phyloP scores from a whole-genome alignment of 2,113 vertebrate genomes.

The Rhombomys opimus region DNA sequence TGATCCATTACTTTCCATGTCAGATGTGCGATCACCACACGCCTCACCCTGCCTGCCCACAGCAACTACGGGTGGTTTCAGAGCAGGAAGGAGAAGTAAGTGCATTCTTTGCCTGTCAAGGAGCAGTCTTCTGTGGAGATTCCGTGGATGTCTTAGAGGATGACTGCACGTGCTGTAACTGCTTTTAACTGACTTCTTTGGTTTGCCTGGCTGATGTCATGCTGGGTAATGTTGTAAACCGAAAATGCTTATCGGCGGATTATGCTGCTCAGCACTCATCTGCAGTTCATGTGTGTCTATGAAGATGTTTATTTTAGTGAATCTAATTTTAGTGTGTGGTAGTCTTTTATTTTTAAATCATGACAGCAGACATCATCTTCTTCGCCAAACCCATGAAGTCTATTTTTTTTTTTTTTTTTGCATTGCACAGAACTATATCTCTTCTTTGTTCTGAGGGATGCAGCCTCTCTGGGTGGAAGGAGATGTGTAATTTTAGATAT shows the following conservation, averaged over 20 bases:
- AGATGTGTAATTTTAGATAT: neutral
- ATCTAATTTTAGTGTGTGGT: conserved; percentile 70
- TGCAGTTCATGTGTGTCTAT: conserved; percentile 65
- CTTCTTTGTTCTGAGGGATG: neutral
- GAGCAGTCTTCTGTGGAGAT: neutral
- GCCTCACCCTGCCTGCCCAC: neutral
- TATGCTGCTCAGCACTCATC: neutral
- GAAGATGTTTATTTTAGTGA: conserved; percentile 70
- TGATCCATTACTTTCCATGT: neutral
- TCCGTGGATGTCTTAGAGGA: neutral
- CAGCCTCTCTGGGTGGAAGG: neutral
- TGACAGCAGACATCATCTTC: conserved; percentile 39
- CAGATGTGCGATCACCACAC: neutral
- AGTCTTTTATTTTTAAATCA: conserved; percentile 65
- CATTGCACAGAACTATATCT: neutral
- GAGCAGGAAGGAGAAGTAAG: neutral
- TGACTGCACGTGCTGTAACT: conserved; percentile 64
- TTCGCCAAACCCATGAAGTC: neutral
- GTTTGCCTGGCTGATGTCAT: conserved; percentile 52
- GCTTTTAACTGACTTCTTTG: conserved; percentile 58
- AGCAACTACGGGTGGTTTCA: neutral
- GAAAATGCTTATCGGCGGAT: conserved; percentile 39
- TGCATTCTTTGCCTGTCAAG: neutral
- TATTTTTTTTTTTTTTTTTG: conserved; percentile 7
- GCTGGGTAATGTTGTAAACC: conserved; percentile 37